phyloP scores from a whole-genome alignment of 2,797 vertebrate species.

The Sparidentex hasta region DNA sequence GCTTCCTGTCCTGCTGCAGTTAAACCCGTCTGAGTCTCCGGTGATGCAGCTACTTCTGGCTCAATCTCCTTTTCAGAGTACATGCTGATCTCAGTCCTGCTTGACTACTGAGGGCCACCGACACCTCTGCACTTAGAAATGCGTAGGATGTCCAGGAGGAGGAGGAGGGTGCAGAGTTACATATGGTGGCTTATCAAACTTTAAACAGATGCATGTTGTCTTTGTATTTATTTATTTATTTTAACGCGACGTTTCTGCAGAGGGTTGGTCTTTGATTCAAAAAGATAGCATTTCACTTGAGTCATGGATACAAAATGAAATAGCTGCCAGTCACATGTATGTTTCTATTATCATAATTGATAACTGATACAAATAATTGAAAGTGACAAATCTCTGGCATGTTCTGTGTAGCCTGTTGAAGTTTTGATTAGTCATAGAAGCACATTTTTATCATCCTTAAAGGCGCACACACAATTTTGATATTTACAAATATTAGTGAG shows the following conservation, averaged over 20 bases:
- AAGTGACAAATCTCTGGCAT: not conserved
- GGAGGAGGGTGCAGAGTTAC: constrained; percentile 51
- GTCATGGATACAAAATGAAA: not conserved
- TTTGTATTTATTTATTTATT: constrained; percentile 4
- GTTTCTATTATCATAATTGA: not conserved
- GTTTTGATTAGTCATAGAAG: constrained; percentile 20
- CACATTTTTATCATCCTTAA: not conserved
- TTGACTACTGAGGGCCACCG: constrained; percentile 21
- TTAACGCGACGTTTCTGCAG: not conserved
- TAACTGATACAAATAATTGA: not conserved
- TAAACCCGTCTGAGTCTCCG: constrained; percentile 28
- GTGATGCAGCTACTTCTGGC: constrained; percentile 62
- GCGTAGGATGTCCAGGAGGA: constrained; percentile 55
- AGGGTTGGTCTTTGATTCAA: not conserved
- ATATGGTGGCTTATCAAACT: constrained; percentile 56
- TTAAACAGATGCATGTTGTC: constrained; percentile 32
- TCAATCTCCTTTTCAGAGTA: constrained; percentile 33
- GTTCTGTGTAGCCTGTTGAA: not conserved
- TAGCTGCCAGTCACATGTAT: not conserved
- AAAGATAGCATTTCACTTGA: no score
- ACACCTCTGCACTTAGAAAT: constrained; percentile 57
- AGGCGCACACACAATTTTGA: no score
- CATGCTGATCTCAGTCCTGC: constrained; percentile 43
- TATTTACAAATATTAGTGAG: no score
- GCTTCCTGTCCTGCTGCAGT: constrained; percentile 31